Conservation (phyloP, 23 tunicate genomes). For the Trididemnum miniatum region DNA sequence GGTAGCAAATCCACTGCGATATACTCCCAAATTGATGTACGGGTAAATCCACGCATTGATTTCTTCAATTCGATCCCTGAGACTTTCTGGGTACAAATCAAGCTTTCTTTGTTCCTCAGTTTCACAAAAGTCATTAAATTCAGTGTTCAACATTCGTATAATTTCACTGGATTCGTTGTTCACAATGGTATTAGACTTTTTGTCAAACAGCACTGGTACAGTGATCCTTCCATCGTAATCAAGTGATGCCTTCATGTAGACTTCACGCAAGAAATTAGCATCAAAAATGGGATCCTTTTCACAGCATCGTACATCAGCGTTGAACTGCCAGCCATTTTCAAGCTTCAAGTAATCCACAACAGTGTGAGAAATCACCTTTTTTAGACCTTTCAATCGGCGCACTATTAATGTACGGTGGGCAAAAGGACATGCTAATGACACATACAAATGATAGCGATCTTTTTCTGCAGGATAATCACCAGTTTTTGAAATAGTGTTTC, state of each 20-base stretch:
- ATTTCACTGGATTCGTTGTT: constrained; percentile 97
- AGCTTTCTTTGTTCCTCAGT: constrained; percentile 52
- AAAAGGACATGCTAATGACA: constrained; percentile 92
- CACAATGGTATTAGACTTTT: constrained; percentile 64
- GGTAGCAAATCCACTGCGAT: constrained; percentile 77
- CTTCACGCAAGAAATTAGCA: constrained; percentile 61
- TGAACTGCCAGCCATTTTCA: constrained; percentile 86
- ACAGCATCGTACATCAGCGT: constrained; percentile 63
- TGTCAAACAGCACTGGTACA: constrained; percentile 89
- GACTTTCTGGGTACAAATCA: constrained; percentile 66
- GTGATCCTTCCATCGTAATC: constrained; percentile 75
- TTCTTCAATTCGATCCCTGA: constrained; percentile 53
- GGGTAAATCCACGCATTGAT: constrained; percentile 87
- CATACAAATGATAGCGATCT: constrained; percentile 83
- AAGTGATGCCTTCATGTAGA: constrained; percentile 60
- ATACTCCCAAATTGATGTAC: constrained; percentile 84
- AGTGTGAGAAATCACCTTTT: constrained; percentile 71
- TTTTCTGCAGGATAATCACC: constrained; percentile 70
- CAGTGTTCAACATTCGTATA: constrained; percentile 62
- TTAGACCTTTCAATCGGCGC: constrained; percentile 79
- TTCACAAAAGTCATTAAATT: constrained; percentile 59
- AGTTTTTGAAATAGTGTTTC: constrained; percentile 44
- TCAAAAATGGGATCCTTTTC: constrained; percentile 67
- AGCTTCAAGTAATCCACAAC: constrained; percentile 73
- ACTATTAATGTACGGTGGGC: constrained; percentile 76